A percentile compares a stretch with the other conserved stretches of the same genome.
Conservation (phyloP, 1,140 invertebrate genomes). For the Chrysomallon squamiferum region DNA sequence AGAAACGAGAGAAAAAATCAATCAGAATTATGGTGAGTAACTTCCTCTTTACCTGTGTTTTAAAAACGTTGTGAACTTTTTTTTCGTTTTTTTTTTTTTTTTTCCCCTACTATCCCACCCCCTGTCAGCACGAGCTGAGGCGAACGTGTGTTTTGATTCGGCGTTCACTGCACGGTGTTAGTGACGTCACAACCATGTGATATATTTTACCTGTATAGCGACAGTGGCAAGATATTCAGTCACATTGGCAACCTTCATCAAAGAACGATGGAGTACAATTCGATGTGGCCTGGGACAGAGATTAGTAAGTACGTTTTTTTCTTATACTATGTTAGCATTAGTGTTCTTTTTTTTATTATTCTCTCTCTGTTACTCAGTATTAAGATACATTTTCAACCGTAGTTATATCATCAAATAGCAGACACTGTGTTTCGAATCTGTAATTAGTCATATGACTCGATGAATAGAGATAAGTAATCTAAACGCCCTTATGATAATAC, state of each 20-base stretch:
- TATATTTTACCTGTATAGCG: constrained; percentile 1
- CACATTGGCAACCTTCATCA: not conserved
- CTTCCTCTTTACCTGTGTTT: no score
- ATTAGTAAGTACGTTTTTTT: not conserved
- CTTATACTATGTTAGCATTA: not conserved
- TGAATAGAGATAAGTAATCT: no score
- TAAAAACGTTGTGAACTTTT: no score
- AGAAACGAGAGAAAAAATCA: no score
- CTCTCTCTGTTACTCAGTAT: not conserved
- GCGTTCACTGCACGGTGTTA: not conserved
- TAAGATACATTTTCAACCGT: not conserved
- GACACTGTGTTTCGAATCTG: not conserved
- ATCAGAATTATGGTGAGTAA: no score
- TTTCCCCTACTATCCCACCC: no score
- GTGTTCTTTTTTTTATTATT: not conserved
- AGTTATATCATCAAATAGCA: not conserved
- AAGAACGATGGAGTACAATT: not conserved
- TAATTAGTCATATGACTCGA: not conserved
- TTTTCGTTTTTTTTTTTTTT: no score
- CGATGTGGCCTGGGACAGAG: not conserved
- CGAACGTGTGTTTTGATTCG: no score
- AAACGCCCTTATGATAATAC: no score
- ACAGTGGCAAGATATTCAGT: not conserved
- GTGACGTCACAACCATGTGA: constrained; percentile 6
- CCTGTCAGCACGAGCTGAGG: no score